Conservation (phyloP, 2,113 vertebrate genomes). For the Diglossa brunneiventris region DNA sequence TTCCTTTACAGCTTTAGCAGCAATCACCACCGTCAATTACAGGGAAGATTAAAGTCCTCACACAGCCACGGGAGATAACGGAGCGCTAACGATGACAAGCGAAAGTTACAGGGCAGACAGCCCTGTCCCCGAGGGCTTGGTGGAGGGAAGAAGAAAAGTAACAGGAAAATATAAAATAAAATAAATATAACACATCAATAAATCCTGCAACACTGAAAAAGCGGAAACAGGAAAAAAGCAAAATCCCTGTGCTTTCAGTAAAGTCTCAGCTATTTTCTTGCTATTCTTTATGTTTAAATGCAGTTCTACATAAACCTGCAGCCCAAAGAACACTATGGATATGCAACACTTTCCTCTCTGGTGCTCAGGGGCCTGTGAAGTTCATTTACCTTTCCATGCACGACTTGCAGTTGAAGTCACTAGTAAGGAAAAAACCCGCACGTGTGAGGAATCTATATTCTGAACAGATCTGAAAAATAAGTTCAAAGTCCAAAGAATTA, state of each 20-base stretch:
- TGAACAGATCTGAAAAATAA: background rate
- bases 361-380: background rate
- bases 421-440: background rate
- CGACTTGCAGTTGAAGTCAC: background rate
- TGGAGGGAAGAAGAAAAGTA: accelerated
- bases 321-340: background rate
- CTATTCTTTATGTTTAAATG: background rate
- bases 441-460: background rate
- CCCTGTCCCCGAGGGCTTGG: background rate
- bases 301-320: background rate
- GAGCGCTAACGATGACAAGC: background rate
- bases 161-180: background rate
- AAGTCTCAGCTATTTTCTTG: background rate
- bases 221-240: background rate
- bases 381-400: background rate
- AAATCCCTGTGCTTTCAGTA: background rate
- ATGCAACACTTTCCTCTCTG: background rate
- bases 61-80: background rate
- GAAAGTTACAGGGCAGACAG: background rate
- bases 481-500: background rate
- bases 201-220: background rate
- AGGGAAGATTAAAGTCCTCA: slow-evolving; percentile 9
- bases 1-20: slow-evolving; percentile 30
- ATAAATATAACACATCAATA: background rate
- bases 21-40: background rate